These are phyloP conservation scores for Aleiodes sp. DNA, from an alignment of 1,140 invertebrate genomes.

Conservation along the genomic window DNA sequence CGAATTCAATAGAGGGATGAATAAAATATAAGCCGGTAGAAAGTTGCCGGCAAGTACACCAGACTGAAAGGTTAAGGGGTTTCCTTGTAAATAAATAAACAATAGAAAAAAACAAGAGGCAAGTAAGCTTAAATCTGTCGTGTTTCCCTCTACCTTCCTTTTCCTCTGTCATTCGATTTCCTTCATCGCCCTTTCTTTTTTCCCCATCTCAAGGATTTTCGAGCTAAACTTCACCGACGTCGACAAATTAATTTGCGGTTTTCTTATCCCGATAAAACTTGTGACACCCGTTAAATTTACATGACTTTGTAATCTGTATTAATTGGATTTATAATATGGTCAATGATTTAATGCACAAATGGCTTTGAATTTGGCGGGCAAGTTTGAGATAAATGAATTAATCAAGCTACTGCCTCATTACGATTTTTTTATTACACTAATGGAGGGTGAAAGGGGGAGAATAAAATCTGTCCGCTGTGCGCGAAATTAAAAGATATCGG, in stretches of 20 bases:
- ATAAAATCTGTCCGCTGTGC: background rate
- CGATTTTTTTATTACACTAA: background rate
- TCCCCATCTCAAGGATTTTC: background rate
- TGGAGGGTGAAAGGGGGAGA: no score
- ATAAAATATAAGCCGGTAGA: conserved; percentile 64
- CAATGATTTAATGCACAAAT: background rate
- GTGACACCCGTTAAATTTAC: conserved; percentile 2
- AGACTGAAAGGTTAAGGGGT: conserved; percentile 34
- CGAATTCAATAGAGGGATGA: conserved; percentile 66
- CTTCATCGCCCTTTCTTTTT: background rate
- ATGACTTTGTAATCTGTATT: conserved; percentile 17
- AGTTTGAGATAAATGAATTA: conserved; percentile 19
- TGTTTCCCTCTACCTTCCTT: conserved; percentile 18
- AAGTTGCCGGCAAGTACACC: conserved; percentile 38
- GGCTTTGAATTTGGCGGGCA: background rate
- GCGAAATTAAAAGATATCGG: conserved; percentile 25
- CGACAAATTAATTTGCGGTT: conserved; percentile 26
- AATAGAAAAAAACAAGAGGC: conserved; percentile 41
- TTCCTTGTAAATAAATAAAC: conserved; percentile 55
- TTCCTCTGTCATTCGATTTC: background rate
- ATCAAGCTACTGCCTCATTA: conserved; percentile 27
- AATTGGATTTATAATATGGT: conserved; percentile 20
- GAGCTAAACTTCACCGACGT: conserved; percentile 11
- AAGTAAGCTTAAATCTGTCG: no score
- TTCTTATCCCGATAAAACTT: conserved; percentile 6